Evolutionary conservation across 1,140 invertebrate species (phyloP), one percentile per base, ranked within the genome.

Genomic region (Himalopsyche phryganea): DNA sequence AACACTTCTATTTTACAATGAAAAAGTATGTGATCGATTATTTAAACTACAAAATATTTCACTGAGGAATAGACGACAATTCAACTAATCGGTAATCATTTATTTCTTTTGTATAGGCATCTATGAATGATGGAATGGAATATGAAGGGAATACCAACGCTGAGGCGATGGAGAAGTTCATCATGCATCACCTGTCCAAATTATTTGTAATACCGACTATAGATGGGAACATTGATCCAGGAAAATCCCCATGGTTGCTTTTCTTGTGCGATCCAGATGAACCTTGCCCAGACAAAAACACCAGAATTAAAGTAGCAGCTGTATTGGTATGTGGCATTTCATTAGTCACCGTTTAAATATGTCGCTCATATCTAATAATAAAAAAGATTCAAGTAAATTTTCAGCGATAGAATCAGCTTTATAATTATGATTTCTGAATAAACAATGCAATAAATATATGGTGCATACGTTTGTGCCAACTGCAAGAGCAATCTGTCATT

Each of bases 271-370:
- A 72, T 33, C 77, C 79, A 56, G 69, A 70, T 40, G 68, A 69
- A 61, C 71, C 80, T 54, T 86, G 84, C 69, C 78, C 81, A 20
- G 74, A 76, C 41, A 62, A 67, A 9, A 71, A 79, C 49, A 80
- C 80, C n/a, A 71, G 72, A 57, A 68, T 78, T 10, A 86, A 85
- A 76, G 66, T 87, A 32, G 79, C 84, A 48, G 80, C 83, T 2
- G 82, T 83, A 63, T 75, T 88, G 74, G 85, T 87, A 75, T 77
- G 55, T 62, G 19, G 23, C 23, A 28, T 28, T 28, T 28, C 9
- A 28, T n/a, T n/a, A n/a, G n/a, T n/a, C n/a, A n/a, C n/a, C n/a
- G n/a, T n/a, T n/a, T n/a, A n/a, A n/a, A n/a, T n/a, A n/a, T n/a
- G n/a, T n/a, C n/a, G n/a, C n/a, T n/a, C n/a, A n/a, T n/a, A n/a